Percentiles rank a stretch among this genome's conserved stretches.
Conservation (phyloP, 2,797 vertebrate species). For the Cossypha caffra region DNA sequence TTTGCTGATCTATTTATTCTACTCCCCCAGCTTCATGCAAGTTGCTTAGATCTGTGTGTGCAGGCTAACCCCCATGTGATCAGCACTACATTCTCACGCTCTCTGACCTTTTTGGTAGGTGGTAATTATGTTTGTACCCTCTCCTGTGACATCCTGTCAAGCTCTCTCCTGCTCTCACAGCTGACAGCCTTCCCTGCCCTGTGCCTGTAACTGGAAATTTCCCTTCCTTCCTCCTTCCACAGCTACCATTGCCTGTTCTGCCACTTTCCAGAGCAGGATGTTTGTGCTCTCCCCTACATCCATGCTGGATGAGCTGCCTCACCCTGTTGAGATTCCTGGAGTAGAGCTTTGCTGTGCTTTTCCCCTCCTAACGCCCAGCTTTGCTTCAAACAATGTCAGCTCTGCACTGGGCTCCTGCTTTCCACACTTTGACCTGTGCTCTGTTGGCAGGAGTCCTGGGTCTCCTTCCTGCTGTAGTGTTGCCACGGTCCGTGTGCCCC, state of each 20-base stretch:
- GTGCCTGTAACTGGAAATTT: neutral
- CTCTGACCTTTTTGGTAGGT: conserved; percentile 20
- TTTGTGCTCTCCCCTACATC: conserved; percentile 4
- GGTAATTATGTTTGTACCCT: neutral
- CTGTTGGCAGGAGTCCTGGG: neutral
- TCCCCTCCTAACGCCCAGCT: neutral
- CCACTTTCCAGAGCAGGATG: neutral
- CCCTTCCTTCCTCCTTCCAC: conserved; percentile 18
- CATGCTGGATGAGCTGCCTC: neutral
- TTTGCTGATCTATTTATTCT: neutral
- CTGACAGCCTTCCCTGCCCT: neutral
- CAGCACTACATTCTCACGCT: neutral
- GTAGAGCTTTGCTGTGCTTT: neutral
- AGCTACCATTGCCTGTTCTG: neutral
- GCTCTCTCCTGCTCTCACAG: neutral
- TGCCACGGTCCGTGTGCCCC: rapidly evolving
- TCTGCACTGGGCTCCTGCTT: neutral
- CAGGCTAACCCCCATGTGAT: neutral
- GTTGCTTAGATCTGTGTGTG: neutral
- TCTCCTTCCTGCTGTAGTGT: neutral
- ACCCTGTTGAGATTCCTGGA: neutral
- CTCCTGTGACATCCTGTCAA: conserved; percentile 8
- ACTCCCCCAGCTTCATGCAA: neutral
- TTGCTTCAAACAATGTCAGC: neutral
- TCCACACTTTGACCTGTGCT: neutral